A percentile compares a stretch with the other conserved stretches of the same genome.
phyloP scores from a whole-genome alignment of 2,797 vertebrate genomes.

The Rallus crepitans region DNA sequence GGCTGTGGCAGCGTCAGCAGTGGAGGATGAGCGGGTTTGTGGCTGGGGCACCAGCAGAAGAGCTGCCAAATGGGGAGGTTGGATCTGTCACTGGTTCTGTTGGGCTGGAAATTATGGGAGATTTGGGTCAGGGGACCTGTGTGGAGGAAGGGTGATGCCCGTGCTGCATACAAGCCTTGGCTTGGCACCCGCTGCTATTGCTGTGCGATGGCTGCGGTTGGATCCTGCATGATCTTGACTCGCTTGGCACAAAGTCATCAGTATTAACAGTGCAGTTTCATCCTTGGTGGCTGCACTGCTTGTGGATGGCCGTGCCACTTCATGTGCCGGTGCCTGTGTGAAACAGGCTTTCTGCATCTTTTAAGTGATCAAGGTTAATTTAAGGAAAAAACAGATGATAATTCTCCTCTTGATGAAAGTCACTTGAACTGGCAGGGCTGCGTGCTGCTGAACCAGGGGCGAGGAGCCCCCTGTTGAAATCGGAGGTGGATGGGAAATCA shows the following conservation, averaged over 20 bases:
- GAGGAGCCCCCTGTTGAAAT: neutral
- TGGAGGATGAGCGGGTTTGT: neutral
- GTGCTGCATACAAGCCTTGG: rapidly evolving
- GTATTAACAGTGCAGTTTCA: neutral
- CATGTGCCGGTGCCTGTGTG: rapidly evolving
- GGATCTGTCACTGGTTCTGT: neutral
- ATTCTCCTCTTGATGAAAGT: neutral
- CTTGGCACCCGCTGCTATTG: neutral
- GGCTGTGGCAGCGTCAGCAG: rapidly evolving
- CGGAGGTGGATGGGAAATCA: rapidly evolving
- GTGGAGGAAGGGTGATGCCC: neutral
- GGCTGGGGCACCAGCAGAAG: neutral
- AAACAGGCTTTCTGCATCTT: neutral
- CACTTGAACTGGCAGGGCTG: rapidly evolving
- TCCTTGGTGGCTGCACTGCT: rapidly evolving
- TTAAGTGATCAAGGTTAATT: neutral
- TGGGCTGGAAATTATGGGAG: neutral
- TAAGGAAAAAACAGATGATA: neutral
- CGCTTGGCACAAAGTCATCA: neutral
- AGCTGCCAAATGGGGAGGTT: neutral
- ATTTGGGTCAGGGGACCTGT: rapidly evolving
- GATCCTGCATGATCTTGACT: neutral
- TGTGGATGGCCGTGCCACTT: rapidly evolving
- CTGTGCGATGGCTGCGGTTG: rapidly evolving
- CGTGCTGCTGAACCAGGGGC: rapidly evolving